Evolutionary conservation across 2,888 invertebrate genomes (phyloP), one percentile per base, ranked within the genome.

Genomic region (Abscondita cerata): DNA sequence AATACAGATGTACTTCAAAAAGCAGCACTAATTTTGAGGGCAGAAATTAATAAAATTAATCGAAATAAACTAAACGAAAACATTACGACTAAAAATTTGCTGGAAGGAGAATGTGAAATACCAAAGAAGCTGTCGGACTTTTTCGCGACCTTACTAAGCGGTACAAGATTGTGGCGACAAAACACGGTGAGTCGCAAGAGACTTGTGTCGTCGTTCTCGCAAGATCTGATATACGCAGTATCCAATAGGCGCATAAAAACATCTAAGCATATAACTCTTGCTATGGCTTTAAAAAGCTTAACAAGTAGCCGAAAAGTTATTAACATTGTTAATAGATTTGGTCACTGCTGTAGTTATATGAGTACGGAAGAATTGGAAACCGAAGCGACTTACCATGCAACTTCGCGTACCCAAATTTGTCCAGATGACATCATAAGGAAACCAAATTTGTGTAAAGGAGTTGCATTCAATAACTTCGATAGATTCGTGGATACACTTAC

Each of bases 321-420:
- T 12, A 63, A 72, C 15, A 70, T 76, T 47, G 31, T 76, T 1
- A 74, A 76, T 64, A 70, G 61, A 66, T 75, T 70, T 55, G 74
- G 76, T 19, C 75, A 76, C 62, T 75, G 72, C 40, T 67, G 67
- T 36, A 70, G 70, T 52, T 76, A 75, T 52, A 44, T 67, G 31
- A 57, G 44, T 9, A 53, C 73, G 12, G 75, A 76, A 72, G 75
- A 75, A 69, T 59, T 77, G 11, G 76, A 76, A 71, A 74, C 74
- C 19, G 71, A 71, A 73, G 57, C 62, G 15, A 72, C 75, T 41
- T 69, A 53, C 68, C 20, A 70, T n/a, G 68, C 66, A 36, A 19
- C 58, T 3, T 19, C 65, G 33, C 48, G 57, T 13, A 55, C 66
- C 1, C 51, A 11, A 25, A 18, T 72, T 48, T 73, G n/a, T n/a